Base-by-base conservation (phyloP, 92 coral and sea anemone genomes). In the Epizoanthus scotinus region DNA sequence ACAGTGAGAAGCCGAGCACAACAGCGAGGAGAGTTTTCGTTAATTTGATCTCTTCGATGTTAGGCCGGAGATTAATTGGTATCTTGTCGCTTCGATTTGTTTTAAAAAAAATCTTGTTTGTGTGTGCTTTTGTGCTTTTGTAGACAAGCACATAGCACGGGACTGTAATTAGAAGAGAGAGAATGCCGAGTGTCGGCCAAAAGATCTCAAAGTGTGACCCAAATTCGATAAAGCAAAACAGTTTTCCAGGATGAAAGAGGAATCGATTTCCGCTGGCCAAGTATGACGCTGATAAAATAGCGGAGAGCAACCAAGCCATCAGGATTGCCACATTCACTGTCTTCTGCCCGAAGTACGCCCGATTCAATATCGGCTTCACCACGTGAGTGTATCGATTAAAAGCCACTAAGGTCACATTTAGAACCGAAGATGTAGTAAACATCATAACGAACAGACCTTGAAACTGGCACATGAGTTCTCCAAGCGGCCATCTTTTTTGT, bases 381-480 rank as follows among this genome's bases (percentile, higher is more conserved):
- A 92, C 89, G 82, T 60, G 87, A 20, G 86, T 19, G 82, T 84
- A 92, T 62, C 97, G 89, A 79, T 92, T 92, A 12, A 89, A 70
- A 15, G 93, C 97, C 19, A 89, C 91, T 20, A 89, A 62, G 44
- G 93, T 90, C 59, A 89, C 88, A 10, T 90, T 86, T 24, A 83
- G 81, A 47, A 81, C 77, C 10, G 97, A 89, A 0, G 90, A 90
- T 52, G 87, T 82, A 25, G 84, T 83, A 56, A 89, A 52, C 17
- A 84, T 82, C 63, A 89, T 86, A 17, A 70, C 74, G 10, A 79
- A 42, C 29, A 87, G 58, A 14, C 97, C 97, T 40, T 92, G 92
- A 12, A 92, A 54, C 74, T 92, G 93, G 28, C 97, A 92, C 21
- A 78, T 38, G 22, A 83, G 24, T 19, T 59, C 6, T 4, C 89